phyloP scores from a whole-genome alignment of 2,888 invertebrate genomes.

The Argyra leucocephala region DNA sequence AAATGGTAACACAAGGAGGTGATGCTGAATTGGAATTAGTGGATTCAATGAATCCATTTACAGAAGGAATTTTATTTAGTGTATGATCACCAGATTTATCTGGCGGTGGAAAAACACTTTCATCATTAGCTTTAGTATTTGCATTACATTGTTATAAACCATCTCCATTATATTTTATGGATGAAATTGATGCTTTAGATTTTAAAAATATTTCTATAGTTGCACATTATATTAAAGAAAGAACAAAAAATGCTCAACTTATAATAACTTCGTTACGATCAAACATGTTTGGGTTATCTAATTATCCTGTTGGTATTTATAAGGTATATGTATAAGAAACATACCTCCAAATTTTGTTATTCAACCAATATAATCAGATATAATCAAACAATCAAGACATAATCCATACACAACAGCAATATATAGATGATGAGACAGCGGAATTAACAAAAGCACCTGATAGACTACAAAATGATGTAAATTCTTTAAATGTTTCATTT shows the following conservation, averaged over 20 bases:
- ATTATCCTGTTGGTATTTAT: constrained; percentile 88
- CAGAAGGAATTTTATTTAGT: constrained; percentile 87
- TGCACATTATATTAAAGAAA: constrained; percentile 92
- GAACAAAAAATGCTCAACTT: constrained; percentile 95
- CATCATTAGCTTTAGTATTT: constrained; percentile 91
- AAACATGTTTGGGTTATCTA: constrained; percentile 95
- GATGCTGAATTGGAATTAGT: constrained; percentile 94
- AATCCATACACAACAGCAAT: not conserved
- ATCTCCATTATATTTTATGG: constrained; percentile 97
- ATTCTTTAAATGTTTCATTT: not conserved
- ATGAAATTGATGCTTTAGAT: constrained; percentile 96
- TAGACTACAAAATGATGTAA: not conserved
- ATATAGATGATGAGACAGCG: not conserved
- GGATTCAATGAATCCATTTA: constrained; percentile 91
- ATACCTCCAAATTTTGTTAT: constrained; percentile 26
- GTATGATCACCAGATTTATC: constrained; percentile 96
- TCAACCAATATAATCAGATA: too few relatives aligned
- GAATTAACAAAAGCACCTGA: not conserved
- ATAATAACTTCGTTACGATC: constrained; percentile 93
- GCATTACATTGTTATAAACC: constrained; percentile 97
- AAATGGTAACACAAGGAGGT: constrained; percentile 94
- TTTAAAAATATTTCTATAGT: constrained; percentile 98
- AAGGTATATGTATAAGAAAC: constrained; percentile 69
- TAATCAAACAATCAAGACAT: not conserved
- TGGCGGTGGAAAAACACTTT: constrained; percentile 96